Conservation (phyloP, 2,113 vertebrate genomes). For the Misgurnus mizolepis region DNA sequence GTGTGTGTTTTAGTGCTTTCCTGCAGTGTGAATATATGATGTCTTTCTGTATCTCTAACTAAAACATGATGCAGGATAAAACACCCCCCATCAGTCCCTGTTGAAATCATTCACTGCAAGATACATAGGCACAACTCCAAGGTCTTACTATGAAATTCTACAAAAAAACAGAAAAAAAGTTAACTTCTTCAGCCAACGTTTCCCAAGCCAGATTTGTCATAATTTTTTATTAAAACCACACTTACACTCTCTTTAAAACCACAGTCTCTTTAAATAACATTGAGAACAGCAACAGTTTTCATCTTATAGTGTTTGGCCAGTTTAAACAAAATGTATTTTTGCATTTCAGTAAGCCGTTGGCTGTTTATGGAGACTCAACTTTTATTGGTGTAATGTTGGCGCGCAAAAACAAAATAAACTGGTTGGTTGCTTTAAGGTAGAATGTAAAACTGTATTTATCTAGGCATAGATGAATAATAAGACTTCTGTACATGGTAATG, state of each 20-base stretch:
- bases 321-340: too few relatives aligned
- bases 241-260: too few relatives aligned
- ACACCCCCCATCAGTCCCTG: background rate
- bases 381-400: too few relatives aligned
- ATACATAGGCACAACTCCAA: background rate
- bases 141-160: background rate
- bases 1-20: background rate
- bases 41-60: background rate
- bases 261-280: slow-evolving; percentile 14
- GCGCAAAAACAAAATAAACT: too few relatives aligned
- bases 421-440: too few relatives aligned
- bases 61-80: background rate
- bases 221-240: background rate
- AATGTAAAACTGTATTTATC: too few relatives aligned
- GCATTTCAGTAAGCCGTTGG: too few relatives aligned
- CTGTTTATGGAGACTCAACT: too few relatives aligned
- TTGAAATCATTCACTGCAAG: background rate
- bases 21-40: background rate
- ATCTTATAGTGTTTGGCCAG: background rate
- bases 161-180: too few relatives aligned
- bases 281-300: slow-evolving; percentile 12
- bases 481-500: too few relatives aligned
- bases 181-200: background rate
- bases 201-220: background rate
- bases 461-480: too few relatives aligned